Conservation (phyloP, 2,113 vertebrate species). For the Chloropsis hardwickii region DNA sequence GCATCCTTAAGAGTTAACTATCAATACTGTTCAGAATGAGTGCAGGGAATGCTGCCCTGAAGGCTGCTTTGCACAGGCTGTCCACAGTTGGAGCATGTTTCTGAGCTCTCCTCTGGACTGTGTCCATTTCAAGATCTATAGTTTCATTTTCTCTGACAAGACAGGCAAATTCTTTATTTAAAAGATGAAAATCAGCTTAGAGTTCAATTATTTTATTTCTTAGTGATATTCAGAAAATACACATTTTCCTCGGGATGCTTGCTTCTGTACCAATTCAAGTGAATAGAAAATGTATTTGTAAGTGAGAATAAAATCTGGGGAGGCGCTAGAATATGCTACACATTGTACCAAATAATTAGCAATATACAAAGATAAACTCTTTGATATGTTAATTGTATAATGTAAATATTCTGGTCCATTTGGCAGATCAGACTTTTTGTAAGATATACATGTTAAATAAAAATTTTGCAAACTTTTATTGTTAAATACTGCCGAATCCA, state of each 20-base stretch:
- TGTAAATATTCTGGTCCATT: not conserved
- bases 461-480: not conserved
- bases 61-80: not conserved
- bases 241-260: not conserved
- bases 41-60: not conserved
- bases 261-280: not conserved
- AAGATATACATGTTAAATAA: not conserved
- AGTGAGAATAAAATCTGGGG: not conserved
- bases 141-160: not conserved
- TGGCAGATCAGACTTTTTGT: not conserved
- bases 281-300: not conserved
- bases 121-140: not conserved
- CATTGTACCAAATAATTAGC: not conserved
- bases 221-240: not conserved
- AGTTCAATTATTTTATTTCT: slow-evolving; percentile 10
- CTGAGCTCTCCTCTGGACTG: not conserved
- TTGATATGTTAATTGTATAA: not conserved
- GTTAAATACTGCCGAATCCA: not conserved
- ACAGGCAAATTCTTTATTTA: not conserved
- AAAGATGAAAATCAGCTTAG: not conserved
- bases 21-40: not conserved
- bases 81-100: not conserved
- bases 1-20: not conserved
- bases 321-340: not conserved
- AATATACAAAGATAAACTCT: not conserved